Conservation (phyloP, 2,888 invertebrate genomes). For the Caenorhabditis angaria region DNA sequence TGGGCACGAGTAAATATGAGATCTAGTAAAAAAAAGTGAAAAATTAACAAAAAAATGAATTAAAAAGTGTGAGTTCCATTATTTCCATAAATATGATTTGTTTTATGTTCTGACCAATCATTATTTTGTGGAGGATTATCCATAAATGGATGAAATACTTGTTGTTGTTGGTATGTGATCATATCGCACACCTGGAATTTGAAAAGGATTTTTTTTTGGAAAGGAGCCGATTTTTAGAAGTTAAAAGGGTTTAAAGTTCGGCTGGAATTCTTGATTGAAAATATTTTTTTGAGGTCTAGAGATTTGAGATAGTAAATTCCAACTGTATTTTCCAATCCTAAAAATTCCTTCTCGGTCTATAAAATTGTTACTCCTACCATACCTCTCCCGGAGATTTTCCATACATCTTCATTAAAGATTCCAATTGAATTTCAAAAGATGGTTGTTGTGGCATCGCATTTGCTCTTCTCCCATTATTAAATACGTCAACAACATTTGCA, state of each 20-base stretch:
- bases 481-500: conserved; percentile 11
- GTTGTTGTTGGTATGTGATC: no score
- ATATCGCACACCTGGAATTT: neutral
- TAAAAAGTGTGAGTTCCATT: no score
- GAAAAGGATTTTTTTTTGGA: neutral
- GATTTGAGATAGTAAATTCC: neutral
- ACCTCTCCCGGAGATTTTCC: conserved; percentile 50
- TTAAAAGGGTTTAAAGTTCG: neutral
- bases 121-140: no score
- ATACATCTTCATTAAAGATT: conserved; percentile 46
- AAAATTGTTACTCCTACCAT: no score
- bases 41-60: no score
- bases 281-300: conserved; percentile 5
- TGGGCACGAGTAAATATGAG: no score
- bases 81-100: no score
- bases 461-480: neutral
- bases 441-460: conserved; percentile 7
- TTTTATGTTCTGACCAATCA: no score
- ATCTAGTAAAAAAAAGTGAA: no score
- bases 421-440: conserved; percentile 43
- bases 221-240: neutral
- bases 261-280: neutral
- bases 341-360: no score
- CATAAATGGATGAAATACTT: no score
- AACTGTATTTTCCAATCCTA: no score